These are phyloP conservation scores for Drosophila tsacasi DNA, from an alignment of 1,140 invertebrate species.

Conservation along the genomic window DNA sequence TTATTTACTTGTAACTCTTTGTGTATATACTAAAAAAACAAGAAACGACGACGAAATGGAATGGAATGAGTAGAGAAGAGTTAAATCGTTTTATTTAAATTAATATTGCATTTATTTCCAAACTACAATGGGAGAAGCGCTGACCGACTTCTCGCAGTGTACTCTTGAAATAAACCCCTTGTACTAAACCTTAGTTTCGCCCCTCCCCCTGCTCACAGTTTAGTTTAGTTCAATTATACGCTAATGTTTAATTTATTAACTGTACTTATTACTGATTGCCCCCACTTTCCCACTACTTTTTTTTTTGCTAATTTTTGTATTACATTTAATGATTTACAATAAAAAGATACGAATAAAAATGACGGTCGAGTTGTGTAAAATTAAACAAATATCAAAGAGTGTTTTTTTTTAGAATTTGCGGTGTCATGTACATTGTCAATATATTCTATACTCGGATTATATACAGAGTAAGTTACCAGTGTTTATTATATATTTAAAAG, in stretches of 20 bases:
- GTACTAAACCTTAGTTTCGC: conserved; percentile 42
- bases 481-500: not conserved
- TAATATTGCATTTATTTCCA: conserved; percentile 78
- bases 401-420: not conserved
- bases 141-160: conserved; percentile 69
- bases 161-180: conserved; percentile 68
- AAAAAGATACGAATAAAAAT: conserved; percentile 64
- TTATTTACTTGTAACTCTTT: conserved; percentile 50
- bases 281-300: conserved; percentile 27
- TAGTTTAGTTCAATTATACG: conserved; percentile 64
- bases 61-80: not conserved
- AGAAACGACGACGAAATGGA: not conserved
- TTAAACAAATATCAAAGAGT: not conserved
- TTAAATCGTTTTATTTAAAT: conserved; percentile 51
- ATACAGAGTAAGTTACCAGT: not conserved
- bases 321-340: conserved; percentile 73
- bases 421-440: no score
- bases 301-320: conserved; percentile 62
- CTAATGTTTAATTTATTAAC: conserved; percentile 82
- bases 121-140: conserved; percentile 73
- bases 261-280: conserved; percentile 70
- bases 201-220: conserved; percentile 32
- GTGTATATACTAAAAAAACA: conserved; percentile 74
- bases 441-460: no score
- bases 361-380: conserved; percentile 66